Percentiles rank a stretch among this genome's conserved stretches.
These are phyloP conservation scores for Caenorhabditis zanzibari DNA, from an alignment of 2,888 invertebrate species.

Conservation along the genomic window DNA sequence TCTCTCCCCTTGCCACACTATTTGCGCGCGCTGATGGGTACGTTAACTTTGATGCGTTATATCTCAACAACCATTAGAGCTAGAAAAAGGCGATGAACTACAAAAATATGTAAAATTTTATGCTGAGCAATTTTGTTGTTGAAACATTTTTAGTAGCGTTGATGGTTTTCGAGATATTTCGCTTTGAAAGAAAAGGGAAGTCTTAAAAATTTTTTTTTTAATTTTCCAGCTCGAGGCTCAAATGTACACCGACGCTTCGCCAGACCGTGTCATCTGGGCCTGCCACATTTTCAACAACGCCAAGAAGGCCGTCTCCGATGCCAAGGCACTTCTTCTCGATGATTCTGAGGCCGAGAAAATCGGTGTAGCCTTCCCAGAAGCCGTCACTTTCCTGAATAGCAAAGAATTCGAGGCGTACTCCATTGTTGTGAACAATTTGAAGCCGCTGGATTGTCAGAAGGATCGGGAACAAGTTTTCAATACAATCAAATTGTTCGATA, in stretches of 20 bases:
- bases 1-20: too few species aligned
- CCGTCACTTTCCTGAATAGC: conserved; percentile 53
- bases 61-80: too few species aligned
- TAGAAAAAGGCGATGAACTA: too few species aligned
- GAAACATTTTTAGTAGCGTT: too few species aligned
- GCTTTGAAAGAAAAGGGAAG: too few species aligned
- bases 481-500: conserved; percentile 60
- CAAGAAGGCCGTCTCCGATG: conserved; percentile 20
- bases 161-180: not conserved
- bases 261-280: conserved; percentile 64
- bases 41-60: too few species aligned
- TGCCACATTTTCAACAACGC: conserved; percentile 65
- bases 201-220: too few species aligned
- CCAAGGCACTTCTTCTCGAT: conserved; percentile 53
- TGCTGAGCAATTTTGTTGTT: too few species aligned
- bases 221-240: conserved; percentile 57
- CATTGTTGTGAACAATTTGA: conserved; percentile 51
- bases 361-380: conserved; percentile 58
- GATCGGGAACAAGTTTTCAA: conserved; percentile 64
- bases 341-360: conserved; percentile 41
- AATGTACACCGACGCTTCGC: conserved; percentile 55
- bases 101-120: too few species aligned
- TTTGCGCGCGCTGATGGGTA: too few species aligned
- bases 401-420: conserved; percentile 64
- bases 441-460: conserved; percentile 59